Evolutionary conservation across 92 coral and sea anemone genomes (phyloP).

Genomic region (Umimayanthus kanabou): DNA sequence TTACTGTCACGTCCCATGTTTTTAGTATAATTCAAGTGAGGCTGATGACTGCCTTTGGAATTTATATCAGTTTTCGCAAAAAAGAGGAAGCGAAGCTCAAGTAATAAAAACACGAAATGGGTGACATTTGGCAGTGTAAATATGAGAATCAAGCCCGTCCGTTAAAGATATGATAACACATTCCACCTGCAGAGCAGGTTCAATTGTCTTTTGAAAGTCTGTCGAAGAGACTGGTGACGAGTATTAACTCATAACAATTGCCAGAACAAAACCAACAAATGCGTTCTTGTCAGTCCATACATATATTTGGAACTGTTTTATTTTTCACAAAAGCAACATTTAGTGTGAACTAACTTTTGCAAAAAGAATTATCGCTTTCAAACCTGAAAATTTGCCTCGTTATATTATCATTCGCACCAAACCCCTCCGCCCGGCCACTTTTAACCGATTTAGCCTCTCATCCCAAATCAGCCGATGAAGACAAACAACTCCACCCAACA

Average conservation of each 20-base stretch:
- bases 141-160: neutral
- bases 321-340: neutral
- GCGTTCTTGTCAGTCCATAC: no score
- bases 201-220: neutral
- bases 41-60: neutral
- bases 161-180: slow-evolving; percentile 18
- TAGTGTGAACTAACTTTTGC: neutral
- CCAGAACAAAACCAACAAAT: neutral
- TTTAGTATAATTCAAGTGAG: neutral
- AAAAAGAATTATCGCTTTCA: neutral
- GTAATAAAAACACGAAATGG: neutral
- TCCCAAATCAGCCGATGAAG: neutral
- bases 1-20: neutral
- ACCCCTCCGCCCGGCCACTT: neutral
- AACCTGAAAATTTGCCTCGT: no score
- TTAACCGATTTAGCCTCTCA: neutral
- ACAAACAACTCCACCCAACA: slow-evolving; percentile 22
- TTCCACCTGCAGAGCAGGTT: slow-evolving; percentile 1
- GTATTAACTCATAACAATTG: neutral
- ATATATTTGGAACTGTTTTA: neutral
- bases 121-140: neutral
- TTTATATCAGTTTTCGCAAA: neutral
- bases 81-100: neutral
- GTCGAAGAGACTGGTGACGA: slow-evolving; percentile 10
- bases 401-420: neutral